phyloP scores from a whole-genome alignment of 2,888 invertebrate species.

The Buathra laborator region DNA sequence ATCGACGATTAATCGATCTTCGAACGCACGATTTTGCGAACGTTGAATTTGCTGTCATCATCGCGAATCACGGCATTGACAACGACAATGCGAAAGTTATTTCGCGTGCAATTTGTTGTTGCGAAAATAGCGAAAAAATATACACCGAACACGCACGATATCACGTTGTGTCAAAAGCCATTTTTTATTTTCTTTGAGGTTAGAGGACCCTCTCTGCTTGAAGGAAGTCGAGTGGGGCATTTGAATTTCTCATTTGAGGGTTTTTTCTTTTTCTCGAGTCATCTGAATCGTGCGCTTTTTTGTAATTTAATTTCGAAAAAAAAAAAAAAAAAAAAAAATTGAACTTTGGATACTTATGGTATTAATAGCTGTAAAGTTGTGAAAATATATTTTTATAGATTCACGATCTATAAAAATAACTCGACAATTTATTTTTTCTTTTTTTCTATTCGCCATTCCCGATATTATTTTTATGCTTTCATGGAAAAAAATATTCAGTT shows the following conservation, averaged over 20 bases:
- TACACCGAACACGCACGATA: not conserved
- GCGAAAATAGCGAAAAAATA: conserved; percentile 27
- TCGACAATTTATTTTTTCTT: no score
- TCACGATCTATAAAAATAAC: no score
- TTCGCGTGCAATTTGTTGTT: not conserved
- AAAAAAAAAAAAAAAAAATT: no score
- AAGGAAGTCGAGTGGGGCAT: conserved; percentile 23
- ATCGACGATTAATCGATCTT: not conserved
- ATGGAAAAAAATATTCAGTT: no score
- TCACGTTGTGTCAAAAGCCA: conserved; percentile 11
- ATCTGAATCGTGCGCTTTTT: no score
- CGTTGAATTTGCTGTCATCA: not conserved
- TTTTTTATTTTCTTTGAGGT: conserved; percentile 45
- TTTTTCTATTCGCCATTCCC: no score
- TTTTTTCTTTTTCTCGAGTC: no score
- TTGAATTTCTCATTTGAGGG: not conserved
- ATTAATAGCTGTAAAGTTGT: no score
- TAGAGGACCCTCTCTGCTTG: not conserved
- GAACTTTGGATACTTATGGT: no score
- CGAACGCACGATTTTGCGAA: not conserved
- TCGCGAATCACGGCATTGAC: not conserved
- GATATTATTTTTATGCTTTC: no score
- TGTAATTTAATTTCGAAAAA: no score
- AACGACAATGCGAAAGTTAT: not conserved
- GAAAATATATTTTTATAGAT: no score